Evolutionary conservation across 2,113 vertebrate species (phyloP), one percentile per base, ranked within the genome.

Genomic region (Hippocampus mohnikei): DNA sequence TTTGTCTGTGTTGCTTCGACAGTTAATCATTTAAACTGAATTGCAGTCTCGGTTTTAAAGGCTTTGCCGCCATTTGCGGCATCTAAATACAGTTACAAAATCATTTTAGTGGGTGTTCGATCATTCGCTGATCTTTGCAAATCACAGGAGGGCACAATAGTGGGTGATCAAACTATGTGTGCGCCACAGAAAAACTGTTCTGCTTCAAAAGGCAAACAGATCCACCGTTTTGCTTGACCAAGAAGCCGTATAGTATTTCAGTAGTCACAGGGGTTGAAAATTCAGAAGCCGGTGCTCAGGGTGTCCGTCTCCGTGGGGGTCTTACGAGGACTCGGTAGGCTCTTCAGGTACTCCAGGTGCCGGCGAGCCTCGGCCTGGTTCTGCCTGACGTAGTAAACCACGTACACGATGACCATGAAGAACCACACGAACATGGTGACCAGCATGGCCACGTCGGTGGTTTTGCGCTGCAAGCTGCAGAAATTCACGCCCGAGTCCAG

Each of bases 361-460:
- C 91, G 72, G 0, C 81, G 88, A 10, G 91, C 85, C 72, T 93
- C 89, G 0, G 92, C 91, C 23, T 89, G 90, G 87, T 93, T 94
- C 82, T 93, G 91, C 52, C 90, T 76, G 61, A 94, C 91, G 0
- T 90, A 92, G 13, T 91, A 93, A 18, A 93, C 86, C 18, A 95
- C 92, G 0, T 89, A 94, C 25, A 91, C 27, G 12, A 94, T 94
- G 33, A 94, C 61, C 25, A 92, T 89, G 0, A 90, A 87, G 74
- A 94, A 93, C 94, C 94, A 94, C 10, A 88, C 88, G 0, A 92
- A 94, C 91, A 94, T 81, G 3, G 93, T 94, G 71, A 91, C 91
- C 81, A 94, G 86, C 92, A 93, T 92, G 3, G 77, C 92, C 50
- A 90, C 58, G 0, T 94, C 94, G 0, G 91, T 93, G 11, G 75